A percentile compares a stretch with the other conserved stretches of the same genome.
Conservation (phyloP, 92 coral and sea anemone genomes). For the Porites divaricata region DNA sequence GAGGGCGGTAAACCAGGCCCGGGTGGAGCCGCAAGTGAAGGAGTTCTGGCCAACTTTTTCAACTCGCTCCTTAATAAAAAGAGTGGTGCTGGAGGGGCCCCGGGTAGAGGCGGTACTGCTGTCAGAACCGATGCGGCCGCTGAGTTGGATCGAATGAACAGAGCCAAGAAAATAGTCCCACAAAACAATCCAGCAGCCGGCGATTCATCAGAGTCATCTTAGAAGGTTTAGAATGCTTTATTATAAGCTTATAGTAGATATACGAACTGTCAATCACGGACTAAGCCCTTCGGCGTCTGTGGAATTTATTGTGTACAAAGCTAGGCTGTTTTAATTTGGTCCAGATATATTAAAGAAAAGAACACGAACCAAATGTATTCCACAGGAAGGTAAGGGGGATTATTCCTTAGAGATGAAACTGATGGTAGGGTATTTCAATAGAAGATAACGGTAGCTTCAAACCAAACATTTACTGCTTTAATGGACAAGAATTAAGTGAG, state of each 20-base stretch:
- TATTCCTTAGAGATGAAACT: neutral
- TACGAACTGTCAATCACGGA: conserved; percentile 22
- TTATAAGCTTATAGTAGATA: conserved; percentile 11
- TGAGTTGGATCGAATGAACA: conserved; percentile 95
- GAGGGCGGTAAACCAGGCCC: conserved; percentile 91
- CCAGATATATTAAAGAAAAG: conserved; percentile 20
- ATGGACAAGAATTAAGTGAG: too few relatives aligned
- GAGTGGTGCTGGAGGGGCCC: conserved; percentile 68
- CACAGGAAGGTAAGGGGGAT: conserved; percentile 4
- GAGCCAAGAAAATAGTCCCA: conserved; percentile 83
- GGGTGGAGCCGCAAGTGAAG: conserved; percentile 84
- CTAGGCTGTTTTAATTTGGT: conserved; percentile 54
- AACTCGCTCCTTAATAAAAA: conserved; percentile 96
- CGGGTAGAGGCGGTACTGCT: conserved; percentile 73
- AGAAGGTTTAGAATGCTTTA: conserved; percentile 28
- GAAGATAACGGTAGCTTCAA: too few relatives aligned
- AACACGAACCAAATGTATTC: neutral
- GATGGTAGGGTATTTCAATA: too few relatives aligned
- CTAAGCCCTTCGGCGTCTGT: neutral
- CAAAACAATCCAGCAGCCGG: conserved; percentile 50
- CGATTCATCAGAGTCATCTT: conserved; percentile 62
- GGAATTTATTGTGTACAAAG: conserved; percentile 50
- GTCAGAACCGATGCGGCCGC: conserved; percentile 98
- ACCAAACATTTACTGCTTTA: too few relatives aligned
- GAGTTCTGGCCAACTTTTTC: conserved; percentile 99